Evolutionary conservation across 2,888 invertebrate genomes (phyloP), one percentile per base, ranked within the genome.

Genomic region (Omphaloscelis lunosa): DNA sequence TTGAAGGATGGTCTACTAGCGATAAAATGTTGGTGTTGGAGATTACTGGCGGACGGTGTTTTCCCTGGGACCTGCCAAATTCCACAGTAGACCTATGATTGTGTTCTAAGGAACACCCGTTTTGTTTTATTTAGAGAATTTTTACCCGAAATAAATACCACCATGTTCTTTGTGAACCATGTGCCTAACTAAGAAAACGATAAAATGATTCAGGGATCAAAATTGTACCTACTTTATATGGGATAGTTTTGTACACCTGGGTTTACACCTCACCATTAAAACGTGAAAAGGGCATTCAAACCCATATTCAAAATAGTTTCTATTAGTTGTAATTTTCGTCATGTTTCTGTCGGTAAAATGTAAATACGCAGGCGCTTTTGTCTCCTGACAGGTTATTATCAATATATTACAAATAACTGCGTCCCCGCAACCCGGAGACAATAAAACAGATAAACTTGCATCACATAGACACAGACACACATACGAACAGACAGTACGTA

Each of bases 361-460:
- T 56, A 62, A 67, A n/a, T 69, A n/a, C 41, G 59, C 17, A 70
- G 23, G 34, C 63, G 29, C 39, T 76, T 66, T 77, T 70, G 74
- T 77, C 15, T 51, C 12, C 8, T 76, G 77, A 82, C 82, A 78
- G 76, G 59, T 83, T 66, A 82, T 62, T 82, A 82, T 76, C 76
- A 82, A 75, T 84, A 80, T 11, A 80, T 84, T 76, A 77, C 72
- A 66, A 79, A 65, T 77, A 80, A 82, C 72, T 75, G 71, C n/a
- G 53, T 72, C 65, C 62, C 23, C 63, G 11, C 81, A 72, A 67
- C 75, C 72, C 58, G 66, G 27, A n/a, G 63, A 84, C 72, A 70
- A 59, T 78, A 75, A 75, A 73, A 53, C 34, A 65, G 81, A 87
- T 86, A 87, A 79, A 80, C 39, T 81, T 83, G 73, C 78, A 82